These are phyloP conservation scores for Zoroaster sp. DNA, from an alignment of 53 echinoderm and acorn worm species.

Conservation along the genomic window DNA sequence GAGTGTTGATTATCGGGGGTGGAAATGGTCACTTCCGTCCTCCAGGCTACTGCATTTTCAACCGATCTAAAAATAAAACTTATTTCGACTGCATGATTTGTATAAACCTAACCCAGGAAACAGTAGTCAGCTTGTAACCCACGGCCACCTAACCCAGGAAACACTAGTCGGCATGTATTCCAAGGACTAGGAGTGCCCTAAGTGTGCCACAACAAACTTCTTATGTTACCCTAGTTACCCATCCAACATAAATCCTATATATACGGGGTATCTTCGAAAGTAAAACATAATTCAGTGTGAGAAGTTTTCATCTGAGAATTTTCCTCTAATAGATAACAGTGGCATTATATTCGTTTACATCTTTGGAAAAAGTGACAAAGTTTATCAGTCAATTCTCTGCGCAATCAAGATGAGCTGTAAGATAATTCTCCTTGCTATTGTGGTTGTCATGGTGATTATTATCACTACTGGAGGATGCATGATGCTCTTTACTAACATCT, in stretches of 20 bases:
- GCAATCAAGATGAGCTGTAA: background rate
- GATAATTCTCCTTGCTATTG: background rate
- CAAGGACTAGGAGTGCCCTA: slow-evolving; percentile 7
- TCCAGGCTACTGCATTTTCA: too few species aligned
- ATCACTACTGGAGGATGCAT: background rate
- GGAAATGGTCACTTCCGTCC: too few species aligned
- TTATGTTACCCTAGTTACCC: background rate
- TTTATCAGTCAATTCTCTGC: too few species aligned
- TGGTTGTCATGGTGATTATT: background rate
- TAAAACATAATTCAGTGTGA: background rate
- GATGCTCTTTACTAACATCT: background rate
- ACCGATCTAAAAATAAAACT: background rate
- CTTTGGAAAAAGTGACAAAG: background rate
- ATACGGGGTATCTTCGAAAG: background rate
- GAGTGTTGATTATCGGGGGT: too few species aligned
- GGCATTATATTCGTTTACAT: background rate
- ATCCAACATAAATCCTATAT: background rate
- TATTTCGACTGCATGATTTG: background rate
- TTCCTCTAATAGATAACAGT: too few species aligned
- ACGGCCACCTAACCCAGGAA: background rate
- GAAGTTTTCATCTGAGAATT: too few species aligned
- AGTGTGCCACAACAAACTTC: background rate
- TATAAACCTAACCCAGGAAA: slow-evolving; percentile 15
- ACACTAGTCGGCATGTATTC: background rate
- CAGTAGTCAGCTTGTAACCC: background rate